These are phyloP conservation scores for Rhodinocichla rosea DNA, from an alignment of 2,113 vertebrate genomes.

Conservation along the genomic window DNA sequence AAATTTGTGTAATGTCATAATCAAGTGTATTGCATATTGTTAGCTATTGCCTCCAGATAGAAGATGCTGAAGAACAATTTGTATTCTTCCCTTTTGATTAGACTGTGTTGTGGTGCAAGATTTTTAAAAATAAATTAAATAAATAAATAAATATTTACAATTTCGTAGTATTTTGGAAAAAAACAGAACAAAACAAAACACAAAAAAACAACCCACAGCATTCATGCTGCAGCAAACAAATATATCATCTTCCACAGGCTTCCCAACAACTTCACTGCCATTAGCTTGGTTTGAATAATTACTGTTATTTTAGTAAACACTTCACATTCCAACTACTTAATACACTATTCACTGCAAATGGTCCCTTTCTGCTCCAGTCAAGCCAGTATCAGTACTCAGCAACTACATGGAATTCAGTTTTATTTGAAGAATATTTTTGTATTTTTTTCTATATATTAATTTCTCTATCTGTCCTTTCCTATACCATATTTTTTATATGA, in stretches of 20 bases:
- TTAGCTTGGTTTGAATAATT: background rate
- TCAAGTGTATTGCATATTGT: background rate
- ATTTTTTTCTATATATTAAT: background rate
- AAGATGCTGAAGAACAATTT: background rate
- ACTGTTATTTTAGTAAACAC: conserved; percentile 18
- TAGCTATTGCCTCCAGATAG: background rate
- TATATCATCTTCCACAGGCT: background rate
- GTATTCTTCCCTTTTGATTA: background rate
- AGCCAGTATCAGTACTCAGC: background rate
- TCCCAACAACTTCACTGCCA: background rate
- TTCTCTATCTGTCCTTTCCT: background rate
- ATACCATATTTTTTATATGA: background rate
- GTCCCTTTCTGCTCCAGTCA: background rate
- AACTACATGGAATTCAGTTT: background rate
- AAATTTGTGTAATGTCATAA: background rate
- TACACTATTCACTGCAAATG: background rate
- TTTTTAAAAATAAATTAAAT: background rate
- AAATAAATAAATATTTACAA: background rate
- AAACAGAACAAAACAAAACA: background rate
- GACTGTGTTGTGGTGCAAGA: background rate
- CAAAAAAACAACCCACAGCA: background rate
- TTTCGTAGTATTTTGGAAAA: background rate
- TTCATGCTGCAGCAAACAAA: background rate
- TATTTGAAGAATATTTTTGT: background rate
- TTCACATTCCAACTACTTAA: background rate